Conservation (phyloP, 2,113 vertebrate genomes). For the Nyctereutes procyonoides region DNA sequence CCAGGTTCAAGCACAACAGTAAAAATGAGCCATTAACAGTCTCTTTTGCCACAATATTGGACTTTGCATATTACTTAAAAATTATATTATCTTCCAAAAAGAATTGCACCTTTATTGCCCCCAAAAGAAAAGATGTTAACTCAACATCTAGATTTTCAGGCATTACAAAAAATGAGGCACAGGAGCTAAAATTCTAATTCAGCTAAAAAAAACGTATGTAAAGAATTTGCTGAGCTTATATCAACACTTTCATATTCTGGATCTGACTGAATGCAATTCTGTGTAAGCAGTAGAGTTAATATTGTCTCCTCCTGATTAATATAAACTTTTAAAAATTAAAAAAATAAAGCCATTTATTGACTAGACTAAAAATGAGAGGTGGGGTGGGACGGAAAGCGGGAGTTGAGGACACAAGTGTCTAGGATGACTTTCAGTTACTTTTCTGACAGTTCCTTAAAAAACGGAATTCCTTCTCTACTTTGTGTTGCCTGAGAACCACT, state of each 20-base stretch:
- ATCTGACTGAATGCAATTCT: slow-evolving; percentile 75
- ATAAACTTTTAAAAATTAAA: slow-evolving; percentile 76
- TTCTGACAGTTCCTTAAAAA: slow-evolving; percentile 67
- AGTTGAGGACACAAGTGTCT: slow-evolving; percentile 68
- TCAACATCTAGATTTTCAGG: slow-evolving; percentile 52
- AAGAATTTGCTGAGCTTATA: slow-evolving; percentile 68
- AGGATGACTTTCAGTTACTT: slow-evolving; percentile 70
- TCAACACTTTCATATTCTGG: slow-evolving; percentile 71
- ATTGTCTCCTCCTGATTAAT: slow-evolving; percentile 57
- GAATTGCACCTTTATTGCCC: slow-evolving; percentile 60
- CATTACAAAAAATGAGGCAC: slow-evolving; percentile 52
- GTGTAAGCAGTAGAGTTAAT: slow-evolving; percentile 67
- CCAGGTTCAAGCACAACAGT: slow-evolving; percentile 65
- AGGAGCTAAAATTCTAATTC: slow-evolving; percentile 69
- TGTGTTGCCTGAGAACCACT: slow-evolving; percentile 86
- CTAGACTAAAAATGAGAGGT: slow-evolving; percentile 28
- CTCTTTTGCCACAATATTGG: slow-evolving; percentile 70
- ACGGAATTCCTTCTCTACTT: slow-evolving; percentile 70
- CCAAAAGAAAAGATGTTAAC: slow-evolving; percentile 59
- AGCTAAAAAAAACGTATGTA: slow-evolving; percentile 49
- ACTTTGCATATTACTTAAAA: slow-evolving; percentile 82
- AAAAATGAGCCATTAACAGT: slow-evolving; percentile 80
- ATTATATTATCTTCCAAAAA: slow-evolving; percentile 66
- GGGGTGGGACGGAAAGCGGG: slow-evolving; percentile 28
- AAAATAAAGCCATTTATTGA: slow-evolving; percentile 79